These are phyloP conservation scores for Drosophila tropicalis DNA, from an alignment of 1,140 invertebrate species.

Conservation along the genomic window DNA sequence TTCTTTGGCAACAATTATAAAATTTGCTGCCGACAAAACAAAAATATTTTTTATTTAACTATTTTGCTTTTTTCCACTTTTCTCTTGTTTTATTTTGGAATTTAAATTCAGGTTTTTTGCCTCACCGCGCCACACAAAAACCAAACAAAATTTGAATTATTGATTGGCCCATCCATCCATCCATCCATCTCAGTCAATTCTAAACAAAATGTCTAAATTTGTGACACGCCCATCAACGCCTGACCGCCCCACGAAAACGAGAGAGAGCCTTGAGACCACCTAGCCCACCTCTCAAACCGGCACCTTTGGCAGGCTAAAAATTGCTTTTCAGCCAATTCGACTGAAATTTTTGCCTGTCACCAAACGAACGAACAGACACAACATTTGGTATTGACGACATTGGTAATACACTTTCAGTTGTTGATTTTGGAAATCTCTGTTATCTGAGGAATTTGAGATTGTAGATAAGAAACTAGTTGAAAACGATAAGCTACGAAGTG, in stretches of 20 bases:
- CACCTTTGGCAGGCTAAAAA: slow-evolving; percentile 45
- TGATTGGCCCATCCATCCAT: slow-evolving; percentile 49
- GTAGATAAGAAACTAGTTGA: too few relatives aligned
- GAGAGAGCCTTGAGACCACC: neutral
- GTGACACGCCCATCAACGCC: slow-evolving; percentile 59
- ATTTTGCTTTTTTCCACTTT: slow-evolving; percentile 33
- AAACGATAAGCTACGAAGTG: too few relatives aligned
- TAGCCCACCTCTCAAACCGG: slow-evolving; percentile 38
- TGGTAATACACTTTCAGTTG: neutral
- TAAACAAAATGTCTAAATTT: slow-evolving; percentile 68
- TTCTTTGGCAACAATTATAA: slow-evolving; percentile 17
- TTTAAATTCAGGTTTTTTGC: slow-evolving; percentile 19
- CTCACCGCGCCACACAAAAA: slow-evolving; percentile 22
- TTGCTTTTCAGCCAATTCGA: slow-evolving; percentile 72
- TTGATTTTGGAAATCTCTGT: too few relatives aligned
- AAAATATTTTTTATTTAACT: slow-evolving; percentile 34
- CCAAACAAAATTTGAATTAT: slow-evolving; percentile 76
- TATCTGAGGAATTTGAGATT: too few relatives aligned
- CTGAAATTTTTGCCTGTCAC: slow-evolving; percentile 54
- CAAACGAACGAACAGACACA: neutral
- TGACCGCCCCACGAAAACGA: slow-evolving; percentile 44
- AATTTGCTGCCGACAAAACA: slow-evolving; percentile 20
- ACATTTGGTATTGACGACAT: neutral
- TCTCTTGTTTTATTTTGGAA: slow-evolving; percentile 27
- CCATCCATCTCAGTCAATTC: slow-evolving; percentile 22